phyloP scores from a whole-genome alignment of 1,140 invertebrate genomes.

The Drosophila baimaii region DNA sequence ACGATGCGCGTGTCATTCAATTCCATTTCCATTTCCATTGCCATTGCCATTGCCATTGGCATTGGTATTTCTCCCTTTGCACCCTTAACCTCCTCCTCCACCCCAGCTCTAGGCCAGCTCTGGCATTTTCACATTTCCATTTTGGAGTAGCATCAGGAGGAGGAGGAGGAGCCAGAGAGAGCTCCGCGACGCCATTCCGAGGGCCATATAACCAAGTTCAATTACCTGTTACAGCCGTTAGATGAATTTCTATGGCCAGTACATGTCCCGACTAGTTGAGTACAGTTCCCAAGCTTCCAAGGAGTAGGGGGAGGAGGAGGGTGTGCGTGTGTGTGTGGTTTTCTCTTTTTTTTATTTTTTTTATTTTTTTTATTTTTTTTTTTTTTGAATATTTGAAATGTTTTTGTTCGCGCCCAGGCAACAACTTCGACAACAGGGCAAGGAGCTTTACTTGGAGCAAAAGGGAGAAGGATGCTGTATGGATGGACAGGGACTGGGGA shows the following conservation, averaged over 20 bases:
- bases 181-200: conserved; percentile 58
- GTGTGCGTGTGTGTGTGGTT: conserved; percentile 20
- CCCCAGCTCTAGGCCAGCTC: background rate
- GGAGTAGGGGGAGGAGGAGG: background rate
- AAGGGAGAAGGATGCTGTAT: background rate
- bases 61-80: conserved; percentile 37
- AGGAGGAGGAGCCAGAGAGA: no score
- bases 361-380: no score
- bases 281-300: conserved; percentile 20
- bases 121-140: conserved; percentile 44
- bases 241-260: conserved; percentile 84
- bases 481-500: background rate
- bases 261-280: conserved; percentile 82
- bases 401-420: conserved; percentile 70
- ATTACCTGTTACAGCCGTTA: conserved; percentile 84
- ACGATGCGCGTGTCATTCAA: conserved; percentile 72
- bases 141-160: no score
- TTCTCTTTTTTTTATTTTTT: no score
- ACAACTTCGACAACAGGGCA: conserved; percentile 38
- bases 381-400: conserved; percentile 82
- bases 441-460: no score
- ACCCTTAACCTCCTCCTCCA: background rate
- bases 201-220: conserved; percentile 82
- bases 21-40: conserved; percentile 65
- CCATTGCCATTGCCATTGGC: background rate